Conservation (phyloP, 2,888 invertebrate genomes). For the Spodoptera picta region DNA sequence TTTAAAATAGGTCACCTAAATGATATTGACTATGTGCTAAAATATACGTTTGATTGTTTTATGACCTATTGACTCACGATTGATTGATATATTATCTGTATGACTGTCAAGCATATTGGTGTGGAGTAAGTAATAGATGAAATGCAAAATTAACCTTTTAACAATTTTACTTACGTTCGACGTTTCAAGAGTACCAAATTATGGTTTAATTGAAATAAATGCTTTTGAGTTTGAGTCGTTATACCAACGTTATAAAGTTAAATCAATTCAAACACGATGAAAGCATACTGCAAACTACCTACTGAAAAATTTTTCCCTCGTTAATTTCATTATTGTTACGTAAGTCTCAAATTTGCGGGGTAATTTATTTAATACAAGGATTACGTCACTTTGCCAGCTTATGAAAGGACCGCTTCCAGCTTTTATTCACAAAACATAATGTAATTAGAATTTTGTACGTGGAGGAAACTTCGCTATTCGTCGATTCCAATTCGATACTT, state of each 20-base stretch:
- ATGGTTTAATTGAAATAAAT: no score
- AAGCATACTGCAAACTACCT: constrained; percentile 12
- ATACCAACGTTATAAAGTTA: constrained; percentile 2
- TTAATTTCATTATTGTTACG: constrained; percentile 46
- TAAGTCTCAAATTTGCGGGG: constrained; percentile 44
- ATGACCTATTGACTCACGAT: no score
- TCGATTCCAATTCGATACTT: constrained; percentile 39
- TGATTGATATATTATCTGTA: no score
- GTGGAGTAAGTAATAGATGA: no score
- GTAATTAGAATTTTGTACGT: constrained; percentile 49
- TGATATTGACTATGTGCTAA: constrained; percentile 18
- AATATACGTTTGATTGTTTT: constrained; percentile 3
- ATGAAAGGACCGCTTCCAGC: constrained; percentile 35
- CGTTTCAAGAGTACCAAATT: no score
- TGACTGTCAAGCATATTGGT: no score
- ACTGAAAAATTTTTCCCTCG: constrained; percentile 38
- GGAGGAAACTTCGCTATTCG: constrained; percentile 30
- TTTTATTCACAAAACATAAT: constrained; percentile 40
- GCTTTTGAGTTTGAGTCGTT: no score
- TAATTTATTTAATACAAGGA: constrained; percentile 53
- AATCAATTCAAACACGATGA: constrained; percentile 19
- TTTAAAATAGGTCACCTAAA: constrained; percentile 40
- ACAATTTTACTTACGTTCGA: no score
- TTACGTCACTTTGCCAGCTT: constrained; percentile 40
- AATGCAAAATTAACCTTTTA: no score